A percentile compares a stretch with the other conserved stretches of the same genome.
Evolutionary conservation across 1,140 invertebrate genomes (phyloP).

Genomic region (Holcopasites calliopsidis): DNA sequence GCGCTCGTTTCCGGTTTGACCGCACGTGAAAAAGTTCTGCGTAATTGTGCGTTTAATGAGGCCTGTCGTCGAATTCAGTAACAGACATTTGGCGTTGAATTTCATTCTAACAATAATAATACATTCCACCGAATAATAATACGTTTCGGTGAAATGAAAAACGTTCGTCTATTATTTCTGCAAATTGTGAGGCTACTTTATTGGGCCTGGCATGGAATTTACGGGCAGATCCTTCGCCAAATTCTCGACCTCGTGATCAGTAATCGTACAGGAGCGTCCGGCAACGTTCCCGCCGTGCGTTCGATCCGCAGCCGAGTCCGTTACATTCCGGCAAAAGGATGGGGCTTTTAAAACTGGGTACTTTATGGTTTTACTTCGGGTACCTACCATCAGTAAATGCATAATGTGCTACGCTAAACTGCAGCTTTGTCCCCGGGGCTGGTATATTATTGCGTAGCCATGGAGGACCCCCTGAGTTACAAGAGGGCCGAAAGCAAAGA

Average conservation of each 20-base stretch:
- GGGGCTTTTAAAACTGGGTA: slow-evolving; percentile 45
- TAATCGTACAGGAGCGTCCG: background rate
- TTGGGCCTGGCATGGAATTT: too few species aligned
- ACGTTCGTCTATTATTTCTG: too few species aligned
- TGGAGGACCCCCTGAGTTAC: slow-evolving; percentile 50
- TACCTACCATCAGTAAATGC: slow-evolving; percentile 64
- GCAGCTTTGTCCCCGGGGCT: slow-evolving; percentile 73
- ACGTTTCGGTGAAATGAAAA: too few species aligned
- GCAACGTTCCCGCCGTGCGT: background rate
- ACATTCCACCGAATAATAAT: too few species aligned
- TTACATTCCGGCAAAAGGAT: slow-evolving; percentile 59
- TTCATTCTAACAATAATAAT: background rate
- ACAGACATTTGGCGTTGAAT: background rate
- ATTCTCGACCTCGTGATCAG: background rate
- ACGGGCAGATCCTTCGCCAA: background rate
- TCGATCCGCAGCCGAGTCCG: slow-evolving; percentile 43
- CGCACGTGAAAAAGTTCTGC: background rate
- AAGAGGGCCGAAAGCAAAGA: slow-evolving; percentile 29
- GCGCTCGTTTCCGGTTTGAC: background rate
- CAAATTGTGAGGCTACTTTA: too few species aligned
- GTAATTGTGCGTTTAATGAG: background rate
- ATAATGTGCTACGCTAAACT: slow-evolving; percentile 69
- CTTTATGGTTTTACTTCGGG: slow-evolving; percentile 76
- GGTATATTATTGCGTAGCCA: slow-evolving; percentile 70
- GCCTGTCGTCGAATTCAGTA: background rate